Evolutionary conservation across 2,797 vertebrate genomes (phyloP), one percentile per base, ranked within the genome.

Genomic region (Leptatherina wallacei): DNA sequence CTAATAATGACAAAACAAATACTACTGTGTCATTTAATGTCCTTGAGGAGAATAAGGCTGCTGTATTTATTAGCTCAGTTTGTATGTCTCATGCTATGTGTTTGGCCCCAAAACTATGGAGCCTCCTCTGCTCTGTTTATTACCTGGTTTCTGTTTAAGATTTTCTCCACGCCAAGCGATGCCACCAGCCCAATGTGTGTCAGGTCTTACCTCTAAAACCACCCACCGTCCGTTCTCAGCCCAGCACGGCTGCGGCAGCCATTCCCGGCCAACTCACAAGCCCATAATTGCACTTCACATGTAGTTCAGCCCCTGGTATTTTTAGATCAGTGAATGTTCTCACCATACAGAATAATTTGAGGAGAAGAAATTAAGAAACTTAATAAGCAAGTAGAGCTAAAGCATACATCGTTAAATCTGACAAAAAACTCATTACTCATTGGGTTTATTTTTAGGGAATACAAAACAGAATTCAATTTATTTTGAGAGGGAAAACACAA

Each of bases 211-310:
- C 91, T 91, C 90, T 91, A 84, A 91, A 93, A 90, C 91, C 90
- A 87, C 89, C 91, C 89, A 90, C 85, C 58, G 73, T 82, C 85
- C 78, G 75, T 86, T 89, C 89, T 91, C 88, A 90, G 87, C 84
- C 72, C 73, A 52, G 86, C 63, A 32, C 69, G 73, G 85, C 85
- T 76, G 9, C 56, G 73, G 82, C 87, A 86, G 83, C 90, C 89
- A 85, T 86, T 76, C 85, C 88, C 72, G 72, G 81, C 92, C 85
- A 88, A 61, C 86, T 89, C 91, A 82, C 83, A 76, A 94, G 87
- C 89, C 93, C 93, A 92, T 94, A 94, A 94, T 94, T 94, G 90
- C 84, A 89, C 88, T 92, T 92, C 76, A 69, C 88, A 80, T 86
- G 84, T 86, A 87, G 77, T 88, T 83, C 73, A 88, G 69, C 75